Percentiles rank a stretch among this genome's conserved stretches.
Evolutionary conservation across 37 sponge, comb jelly and placozoan genomes (phyloP).

Genomic region (Ianthella basta): DNA sequence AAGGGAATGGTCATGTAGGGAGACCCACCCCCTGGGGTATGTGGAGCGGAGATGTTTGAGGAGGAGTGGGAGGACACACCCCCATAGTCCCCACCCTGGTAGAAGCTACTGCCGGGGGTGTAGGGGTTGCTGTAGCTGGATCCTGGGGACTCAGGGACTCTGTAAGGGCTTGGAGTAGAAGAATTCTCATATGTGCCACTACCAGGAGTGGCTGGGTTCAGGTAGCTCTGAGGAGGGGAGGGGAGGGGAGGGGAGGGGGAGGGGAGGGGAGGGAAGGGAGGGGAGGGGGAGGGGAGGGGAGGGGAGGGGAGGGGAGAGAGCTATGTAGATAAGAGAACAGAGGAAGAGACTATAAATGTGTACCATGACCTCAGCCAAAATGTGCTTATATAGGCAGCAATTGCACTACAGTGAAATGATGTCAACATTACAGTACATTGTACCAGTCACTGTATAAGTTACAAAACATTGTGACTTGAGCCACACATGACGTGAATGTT

Average conservation of each 20-base stretch:
- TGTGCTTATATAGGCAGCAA: no score
- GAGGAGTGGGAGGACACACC: slow-evolving; percentile 48
- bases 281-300: no score
- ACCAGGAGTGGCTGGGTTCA: slow-evolving; percentile 79
- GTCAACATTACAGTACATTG: no score
- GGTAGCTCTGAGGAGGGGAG: slow-evolving; percentile 46
- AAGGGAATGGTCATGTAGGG: slow-evolving; percentile 62
- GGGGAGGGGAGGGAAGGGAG: no score
- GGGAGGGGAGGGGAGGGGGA: background rate
- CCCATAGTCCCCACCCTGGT: slow-evolving; percentile 10
- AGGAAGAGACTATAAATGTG: no score
- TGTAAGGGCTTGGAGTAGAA: slow-evolving; percentile 59
- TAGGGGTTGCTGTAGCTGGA: slow-evolving; percentile 34
- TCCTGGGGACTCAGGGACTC: slow-evolving; percentile 64
- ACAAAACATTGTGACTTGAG: no score
- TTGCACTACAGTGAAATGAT: no score
- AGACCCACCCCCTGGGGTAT: slow-evolving; percentile 41
- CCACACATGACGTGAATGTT: no score
- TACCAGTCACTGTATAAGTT: no score
- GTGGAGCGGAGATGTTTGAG: slow-evolving; percentile 22
- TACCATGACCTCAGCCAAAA: no score
- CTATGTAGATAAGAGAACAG: no score
- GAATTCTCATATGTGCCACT: slow-evolving; percentile 72
- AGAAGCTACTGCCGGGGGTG: slow-evolving; percentile 7
- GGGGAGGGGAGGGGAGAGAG: no score